These are phyloP conservation scores for Phanerotoma sp. DNA, from an alignment of 2,888 invertebrate genomes.

Conservation along the genomic window DNA sequence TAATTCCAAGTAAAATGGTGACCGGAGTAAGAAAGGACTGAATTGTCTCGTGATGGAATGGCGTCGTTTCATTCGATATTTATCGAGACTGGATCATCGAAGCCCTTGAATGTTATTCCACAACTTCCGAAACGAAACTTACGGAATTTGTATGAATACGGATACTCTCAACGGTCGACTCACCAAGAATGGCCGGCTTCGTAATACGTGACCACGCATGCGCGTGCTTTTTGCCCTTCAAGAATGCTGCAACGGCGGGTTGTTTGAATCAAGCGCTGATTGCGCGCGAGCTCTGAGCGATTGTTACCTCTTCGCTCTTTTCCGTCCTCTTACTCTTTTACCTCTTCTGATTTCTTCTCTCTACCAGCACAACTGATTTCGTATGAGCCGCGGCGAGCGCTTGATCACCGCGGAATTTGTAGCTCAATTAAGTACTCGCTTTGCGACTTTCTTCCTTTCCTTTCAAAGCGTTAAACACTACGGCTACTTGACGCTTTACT, in stretches of 20 bases:
- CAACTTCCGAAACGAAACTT: slow-evolving; percentile 22
- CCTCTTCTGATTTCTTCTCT: background rate
- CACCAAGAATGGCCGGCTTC: slow-evolving; percentile 25
- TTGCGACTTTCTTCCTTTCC: slow-evolving; percentile 25
- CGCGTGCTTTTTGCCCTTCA: slow-evolving; percentile 48
- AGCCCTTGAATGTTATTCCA: background rate
- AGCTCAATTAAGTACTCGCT: slow-evolving; percentile 54
- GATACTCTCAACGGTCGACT: slow-evolving; percentile 6
- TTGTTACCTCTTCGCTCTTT: slow-evolving; percentile 45
- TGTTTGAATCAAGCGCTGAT: slow-evolving; percentile 53
- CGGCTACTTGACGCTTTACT: background rate
- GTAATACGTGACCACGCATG: slow-evolving; percentile 50
- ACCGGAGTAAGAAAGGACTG: slow-evolving; percentile 8
- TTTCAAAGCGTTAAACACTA: background rate
- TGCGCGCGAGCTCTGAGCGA: slow-evolving; percentile 43
- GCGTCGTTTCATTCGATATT: slow-evolving; percentile 2
- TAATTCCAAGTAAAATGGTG: slow-evolving; percentile 18
- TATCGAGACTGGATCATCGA: background rate
- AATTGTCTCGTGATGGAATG: slow-evolving; percentile 19
- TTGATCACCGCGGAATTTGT: slow-evolving; percentile 57
- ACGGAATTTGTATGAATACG: slow-evolving; percentile 30
- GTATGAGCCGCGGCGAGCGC: slow-evolving; percentile 52
- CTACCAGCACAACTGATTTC: slow-evolving; percentile 45
- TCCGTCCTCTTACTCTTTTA: slow-evolving; percentile 19
- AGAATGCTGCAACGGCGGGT: slow-evolving; percentile 54